Conservation (phyloP, 2,888 invertebrate species). For the Eristalinus aeneus region DNA sequence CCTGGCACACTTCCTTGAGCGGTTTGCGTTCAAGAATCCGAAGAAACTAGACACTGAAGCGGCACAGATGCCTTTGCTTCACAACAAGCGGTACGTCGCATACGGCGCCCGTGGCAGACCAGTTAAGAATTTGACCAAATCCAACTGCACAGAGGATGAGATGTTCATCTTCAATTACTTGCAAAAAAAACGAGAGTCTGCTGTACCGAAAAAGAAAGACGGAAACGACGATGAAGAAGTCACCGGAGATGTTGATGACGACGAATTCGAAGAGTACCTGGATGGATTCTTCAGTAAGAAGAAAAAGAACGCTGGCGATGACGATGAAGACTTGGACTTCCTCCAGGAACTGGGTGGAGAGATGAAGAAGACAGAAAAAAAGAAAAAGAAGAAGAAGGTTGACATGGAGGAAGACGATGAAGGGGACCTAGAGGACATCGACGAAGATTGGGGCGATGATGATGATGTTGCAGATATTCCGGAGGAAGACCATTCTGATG, state of each 20-base stretch:
- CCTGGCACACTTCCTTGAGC: conserved; percentile 93
- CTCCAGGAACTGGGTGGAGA: conserved; percentile 85
- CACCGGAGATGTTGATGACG: conserved; percentile 86
- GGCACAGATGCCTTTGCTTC: conserved; percentile 79
- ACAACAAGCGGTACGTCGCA: conserved; percentile 85
- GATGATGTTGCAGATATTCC: conserved; percentile 74
- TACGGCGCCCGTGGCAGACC: conserved; percentile 87
- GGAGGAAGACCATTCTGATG: conserved; percentile 73
- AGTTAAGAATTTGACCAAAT: conserved; percentile 86
- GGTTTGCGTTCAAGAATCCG: conserved; percentile 97
- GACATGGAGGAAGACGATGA: conserved; percentile 75
- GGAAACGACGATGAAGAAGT: conserved; percentile 81
- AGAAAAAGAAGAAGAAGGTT: conserved; percentile 75
- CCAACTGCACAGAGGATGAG: conserved; percentile 94
- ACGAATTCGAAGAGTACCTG: conserved; percentile 82
- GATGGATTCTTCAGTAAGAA: conserved; percentile 81
- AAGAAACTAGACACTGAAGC: conserved; percentile 83
- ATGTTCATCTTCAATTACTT: conserved; percentile 83
- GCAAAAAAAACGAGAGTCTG: conserved; percentile 81
- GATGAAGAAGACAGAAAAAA: conserved; percentile 73
- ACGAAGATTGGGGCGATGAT: conserved; percentile 78
- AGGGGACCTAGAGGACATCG: conserved; percentile 77
- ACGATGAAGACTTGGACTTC: conserved; percentile 85
- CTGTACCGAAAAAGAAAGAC: conserved; percentile 73
- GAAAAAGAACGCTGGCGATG: conserved; percentile 84